These are phyloP conservation scores for Mus musculus DNA, from an alignment of 2,113 vertebrate species.

Conservation along the genomic window DNA sequence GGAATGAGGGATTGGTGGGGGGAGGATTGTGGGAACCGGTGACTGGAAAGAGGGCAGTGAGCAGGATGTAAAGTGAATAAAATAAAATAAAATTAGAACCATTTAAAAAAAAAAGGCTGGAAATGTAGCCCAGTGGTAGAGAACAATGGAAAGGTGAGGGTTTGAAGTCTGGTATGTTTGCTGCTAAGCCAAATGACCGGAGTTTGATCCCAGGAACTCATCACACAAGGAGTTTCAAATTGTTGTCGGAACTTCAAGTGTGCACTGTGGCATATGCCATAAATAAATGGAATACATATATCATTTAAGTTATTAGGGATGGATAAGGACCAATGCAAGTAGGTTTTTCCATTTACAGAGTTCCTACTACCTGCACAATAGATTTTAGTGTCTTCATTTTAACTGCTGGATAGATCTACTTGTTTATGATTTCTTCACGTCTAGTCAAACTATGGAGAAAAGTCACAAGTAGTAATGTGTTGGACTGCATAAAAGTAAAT, in stretches of 20 bases:
- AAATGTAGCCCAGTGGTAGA: neutral
- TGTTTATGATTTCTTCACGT: neutral
- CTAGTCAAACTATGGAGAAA: slow-evolving; percentile 19
- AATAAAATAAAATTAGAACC: too few species aligned
- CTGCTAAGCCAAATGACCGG: neutral
- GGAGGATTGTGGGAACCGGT: too few species aligned
- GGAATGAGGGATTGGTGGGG: too few species aligned
- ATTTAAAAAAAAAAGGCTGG: neutral
- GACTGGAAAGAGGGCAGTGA: too few species aligned
- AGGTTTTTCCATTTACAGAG: neutral
- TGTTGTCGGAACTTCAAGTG: neutral
- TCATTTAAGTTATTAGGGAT: neutral
- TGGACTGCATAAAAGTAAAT: slow-evolving; percentile 10
- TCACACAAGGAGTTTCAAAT: too few species aligned
- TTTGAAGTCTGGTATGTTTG: neutral
- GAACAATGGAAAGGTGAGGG: neutral
- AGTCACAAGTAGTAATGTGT: neutral
- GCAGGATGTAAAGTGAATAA: too few species aligned
- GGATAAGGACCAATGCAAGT: neutral
- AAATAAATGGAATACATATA: neutral
- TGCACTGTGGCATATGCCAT: too few species aligned
- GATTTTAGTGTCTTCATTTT: neutral
- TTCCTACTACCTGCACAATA: neutral
- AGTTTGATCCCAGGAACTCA: neutral
- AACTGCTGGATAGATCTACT: neutral